These are phyloP conservation scores for Helicoverpa armigera DNA, from an alignment of 1,140 invertebrate genomes.

Conservation along the genomic window DNA sequence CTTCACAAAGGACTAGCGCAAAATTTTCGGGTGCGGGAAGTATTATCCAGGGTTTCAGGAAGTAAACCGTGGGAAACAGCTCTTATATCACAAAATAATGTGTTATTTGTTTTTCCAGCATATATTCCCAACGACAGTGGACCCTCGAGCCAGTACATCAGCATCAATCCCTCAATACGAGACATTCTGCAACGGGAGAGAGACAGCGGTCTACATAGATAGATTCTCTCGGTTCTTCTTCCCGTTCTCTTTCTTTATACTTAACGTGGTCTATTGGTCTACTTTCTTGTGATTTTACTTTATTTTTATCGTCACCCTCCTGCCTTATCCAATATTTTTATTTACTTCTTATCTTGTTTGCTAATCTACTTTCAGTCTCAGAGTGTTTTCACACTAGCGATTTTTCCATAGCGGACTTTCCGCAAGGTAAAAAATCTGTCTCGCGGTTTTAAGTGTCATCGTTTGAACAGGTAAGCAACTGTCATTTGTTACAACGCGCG, in stretches of 20 bases:
- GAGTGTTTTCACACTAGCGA: not conserved
- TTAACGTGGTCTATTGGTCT: slow-evolving; percentile 96
- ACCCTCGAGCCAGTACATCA: slow-evolving; percentile 83
- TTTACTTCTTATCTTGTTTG: not conserved
- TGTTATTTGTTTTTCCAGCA: slow-evolving; percentile 67
- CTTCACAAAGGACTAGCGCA: too few relatives aligned
- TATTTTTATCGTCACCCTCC: not conserved
- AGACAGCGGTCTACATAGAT: slow-evolving; percentile 95
- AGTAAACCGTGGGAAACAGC: too few relatives aligned
- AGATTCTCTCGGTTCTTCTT: slow-evolving; percentile 95
- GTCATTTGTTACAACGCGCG: too few relatives aligned
- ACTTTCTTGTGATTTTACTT: slow-evolving; percentile 90
- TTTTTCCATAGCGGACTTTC: too few relatives aligned
- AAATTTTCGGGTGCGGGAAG: too few relatives aligned
- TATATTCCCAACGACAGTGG: slow-evolving; percentile 85
- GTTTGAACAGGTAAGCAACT: too few relatives aligned
- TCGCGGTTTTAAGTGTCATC: too few relatives aligned
- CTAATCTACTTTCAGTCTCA: not conserved
- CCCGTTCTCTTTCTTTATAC: slow-evolving; percentile 94
- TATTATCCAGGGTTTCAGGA: too few relatives aligned
- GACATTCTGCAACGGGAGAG: slow-evolving; percentile 94
- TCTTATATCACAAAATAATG: too few relatives aligned
- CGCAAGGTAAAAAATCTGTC: too few relatives aligned
- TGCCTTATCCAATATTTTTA: too few relatives aligned
- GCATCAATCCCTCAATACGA: slow-evolving; percentile 91